A percentile compares a stretch with the other conserved stretches of the same genome.
Conservation (phyloP, 2,113 vertebrate genomes). For the Ceratotherium simum region DNA sequence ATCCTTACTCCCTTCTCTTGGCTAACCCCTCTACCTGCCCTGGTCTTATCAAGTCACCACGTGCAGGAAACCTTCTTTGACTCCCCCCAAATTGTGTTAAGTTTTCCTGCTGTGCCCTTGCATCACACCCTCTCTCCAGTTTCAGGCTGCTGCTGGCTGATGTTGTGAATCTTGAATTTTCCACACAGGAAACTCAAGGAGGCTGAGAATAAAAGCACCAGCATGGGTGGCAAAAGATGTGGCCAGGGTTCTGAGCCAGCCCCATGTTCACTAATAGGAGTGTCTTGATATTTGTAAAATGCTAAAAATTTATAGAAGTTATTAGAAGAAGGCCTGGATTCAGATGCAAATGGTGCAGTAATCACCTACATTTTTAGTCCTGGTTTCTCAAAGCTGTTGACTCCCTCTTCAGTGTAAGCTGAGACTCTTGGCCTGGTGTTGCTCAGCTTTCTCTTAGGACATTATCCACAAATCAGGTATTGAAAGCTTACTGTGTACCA, state of each 20-base stretch:
- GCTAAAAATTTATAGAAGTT: too few relatives aligned
- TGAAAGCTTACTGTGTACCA: background rate
- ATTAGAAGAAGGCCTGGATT: background rate
- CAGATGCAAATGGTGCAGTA: background rate
- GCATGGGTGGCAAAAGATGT: background rate
- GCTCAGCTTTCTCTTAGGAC: background rate
- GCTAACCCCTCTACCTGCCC: background rate
- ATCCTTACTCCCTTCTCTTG: background rate
- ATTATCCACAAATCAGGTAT: background rate
- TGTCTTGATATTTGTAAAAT: background rate
- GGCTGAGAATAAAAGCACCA: background rate
- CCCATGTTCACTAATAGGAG: background rate
- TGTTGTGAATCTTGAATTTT: slow-evolving; percentile 19
- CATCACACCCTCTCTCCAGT: background rate
- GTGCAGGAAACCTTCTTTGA: background rate
- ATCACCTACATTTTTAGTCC: background rate
- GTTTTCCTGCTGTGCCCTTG: background rate
- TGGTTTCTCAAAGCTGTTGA: background rate
- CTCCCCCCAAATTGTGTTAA: background rate
- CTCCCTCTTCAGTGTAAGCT: background rate
- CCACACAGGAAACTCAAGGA: background rate
- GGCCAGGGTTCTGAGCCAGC: background rate
- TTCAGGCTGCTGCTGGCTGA: background rate
- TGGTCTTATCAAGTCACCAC: background rate
- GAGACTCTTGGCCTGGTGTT: background rate